A percentile compares a stretch with the other conserved stretches of the same genome.
Evolutionary conservation across 2,888 invertebrate species (phyloP).

Genomic region (Acanthosepion pharaonis): DNA sequence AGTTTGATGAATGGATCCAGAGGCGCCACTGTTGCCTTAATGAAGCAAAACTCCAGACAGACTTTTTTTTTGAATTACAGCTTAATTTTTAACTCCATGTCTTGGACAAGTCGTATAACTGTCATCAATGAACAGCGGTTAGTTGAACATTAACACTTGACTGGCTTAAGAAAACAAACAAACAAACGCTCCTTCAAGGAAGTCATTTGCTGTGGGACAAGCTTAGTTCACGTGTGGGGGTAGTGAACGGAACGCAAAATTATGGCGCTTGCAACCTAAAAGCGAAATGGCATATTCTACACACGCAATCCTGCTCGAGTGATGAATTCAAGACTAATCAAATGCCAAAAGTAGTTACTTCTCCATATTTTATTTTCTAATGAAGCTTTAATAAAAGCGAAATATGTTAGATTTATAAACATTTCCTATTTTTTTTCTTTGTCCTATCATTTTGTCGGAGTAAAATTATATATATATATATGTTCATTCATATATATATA

Average conservation of each 20-base stretch:
- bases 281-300: not conserved
- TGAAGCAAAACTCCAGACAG: not conserved
- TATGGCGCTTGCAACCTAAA: not conserved
- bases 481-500: too few species aligned
- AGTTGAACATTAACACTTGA: not conserved
- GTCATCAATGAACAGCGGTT: conserved; percentile 15
- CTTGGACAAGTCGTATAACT: not conserved
- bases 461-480: too few species aligned
- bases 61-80: not conserved
- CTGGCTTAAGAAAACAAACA: not conserved
- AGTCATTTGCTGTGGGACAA: too few species aligned
- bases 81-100: not conserved
- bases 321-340: too few species aligned
- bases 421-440: too few species aligned
- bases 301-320: too few species aligned
- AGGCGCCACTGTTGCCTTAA: not conserved
- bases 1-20: not conserved
- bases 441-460: too few species aligned
- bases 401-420: too few species aligned
- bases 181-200: not conserved
- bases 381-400: too few species aligned
- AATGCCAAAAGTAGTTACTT: too few species aligned
- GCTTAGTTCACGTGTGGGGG: not conserved
- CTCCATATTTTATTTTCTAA: too few species aligned
- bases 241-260: not conserved